Percentiles rank a stretch among this genome's conserved stretches.
Conservation (phyloP, 2,797 vertebrate species). For the Caiman crocodilus region DNA sequence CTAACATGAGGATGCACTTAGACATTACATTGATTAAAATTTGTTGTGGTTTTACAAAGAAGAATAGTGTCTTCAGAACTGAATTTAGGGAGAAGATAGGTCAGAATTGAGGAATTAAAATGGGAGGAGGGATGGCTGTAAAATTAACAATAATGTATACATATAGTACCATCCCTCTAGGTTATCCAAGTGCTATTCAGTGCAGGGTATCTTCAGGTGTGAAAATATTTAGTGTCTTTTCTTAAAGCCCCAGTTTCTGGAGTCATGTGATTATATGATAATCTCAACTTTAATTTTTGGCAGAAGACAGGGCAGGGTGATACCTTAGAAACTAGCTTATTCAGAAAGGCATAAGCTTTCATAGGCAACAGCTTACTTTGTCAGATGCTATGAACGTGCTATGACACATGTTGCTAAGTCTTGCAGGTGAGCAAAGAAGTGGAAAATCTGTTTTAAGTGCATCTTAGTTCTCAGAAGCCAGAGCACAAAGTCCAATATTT, state of each 20-base stretch:
- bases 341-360: too few relatives aligned
- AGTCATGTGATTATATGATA: neutral
- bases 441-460: neutral
- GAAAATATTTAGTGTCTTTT: neutral
- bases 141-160: neutral
- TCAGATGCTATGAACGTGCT: too few relatives aligned
- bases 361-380: too few relatives aligned
- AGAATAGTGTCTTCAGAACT: neutral
- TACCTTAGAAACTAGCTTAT: too few relatives aligned
- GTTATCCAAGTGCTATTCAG: neutral
- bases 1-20: neutral
- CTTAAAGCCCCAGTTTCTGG: neutral
- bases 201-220: neutral
- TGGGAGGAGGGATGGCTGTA: neutral
- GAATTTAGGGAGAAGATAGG: neutral
- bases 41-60: neutral
- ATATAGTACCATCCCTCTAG: neutral
- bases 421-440: neutral
- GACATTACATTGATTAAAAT: neutral
- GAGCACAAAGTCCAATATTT: neutral
- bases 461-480: conserved; percentile 7
- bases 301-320: neutral
- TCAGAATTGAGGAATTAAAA: neutral
- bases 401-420: neutral
- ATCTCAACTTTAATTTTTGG: neutral